Base-by-base conservation (phyloP, 1,140 invertebrate genomes). In the Meloidogyne chitwoodi region DNA sequence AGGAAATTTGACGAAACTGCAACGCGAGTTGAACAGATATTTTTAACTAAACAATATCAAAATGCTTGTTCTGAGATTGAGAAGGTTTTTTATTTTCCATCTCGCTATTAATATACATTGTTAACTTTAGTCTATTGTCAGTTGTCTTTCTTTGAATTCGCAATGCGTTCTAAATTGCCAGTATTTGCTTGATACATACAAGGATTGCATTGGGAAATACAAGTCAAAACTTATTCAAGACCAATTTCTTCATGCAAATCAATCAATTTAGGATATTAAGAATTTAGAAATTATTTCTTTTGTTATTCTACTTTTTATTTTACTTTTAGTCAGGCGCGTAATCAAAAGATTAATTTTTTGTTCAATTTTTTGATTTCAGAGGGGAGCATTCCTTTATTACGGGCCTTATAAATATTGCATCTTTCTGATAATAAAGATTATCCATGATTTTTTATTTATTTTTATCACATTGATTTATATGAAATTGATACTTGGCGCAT, bases 1-100 rank as follows among this genome's bases (percentile, higher is more conserved):
- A 77, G 75, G 22, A 79, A 79, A 31, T 79, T 79, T 38, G 78
- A 79, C 2, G 78, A 79, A n/a, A 79, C 77, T 11, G 78, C 74
- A 26, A 38, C 81, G 56, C 29, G 75, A 3, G 68, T 79, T 12
- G 65, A 79, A 8, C 26, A 79, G 65, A 12, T 62, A 22, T 79
- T 79, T 22, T 68, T 79, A 26, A 79, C n/a, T 38, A 77, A 66
- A n/a, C 78, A 79, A 62, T 65, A 66, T 22, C 38, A 71, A 31
- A 77, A 74, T 74, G 78, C 77, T 24, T 79, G 78, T 69, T 41
- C 67, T 14, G 77, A 68, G 3, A 77, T 80, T 38, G 75, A 79
- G 56, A 79, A 79, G 72, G 78, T 79, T 22, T 12, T 64, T 2
- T 29, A 19, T 29, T n/a, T 38, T 26, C 24, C n/a, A n/a, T n/a